Base-by-base conservation (phyloP, 1,140 invertebrate species). In the Drosophila bocki region DNA sequence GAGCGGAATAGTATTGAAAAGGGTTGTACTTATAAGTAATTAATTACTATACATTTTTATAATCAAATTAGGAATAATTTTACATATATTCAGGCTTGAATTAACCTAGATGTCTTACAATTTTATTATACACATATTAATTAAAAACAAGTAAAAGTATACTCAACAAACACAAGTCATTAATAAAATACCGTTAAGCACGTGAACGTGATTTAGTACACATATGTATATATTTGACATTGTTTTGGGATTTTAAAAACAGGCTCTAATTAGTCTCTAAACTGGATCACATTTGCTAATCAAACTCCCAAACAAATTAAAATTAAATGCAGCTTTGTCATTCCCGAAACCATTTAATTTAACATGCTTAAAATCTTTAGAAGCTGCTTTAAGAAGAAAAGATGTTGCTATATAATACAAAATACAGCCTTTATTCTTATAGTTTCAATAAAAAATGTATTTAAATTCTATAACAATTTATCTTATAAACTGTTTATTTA, bases 221-320 rank as follows among this genome's bases (percentile, higher is more conserved):
- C 9, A 7, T 26, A 26, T 56, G n/a, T 56, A 26, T 56, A 22
- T 56, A n/a, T 35, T 3, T 22, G 13, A 39, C 19, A 26, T 39
- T 37, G 22, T 51, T 11, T 39, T n/a, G 19, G 13, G 19, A 12
- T 22, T 61, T 26, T 6, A 0, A 51, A 53, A 62, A 62, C 62
- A 26, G n/a, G 35, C 33, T 56, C 35, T 56, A 61, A 51, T 51
- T 61, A 62, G 32, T 6, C 47, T 53, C 19, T 19, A 53, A 62
- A 39, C 22, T 39, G 45, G 22, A 62, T 22, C 59, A 54, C 13
- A 39, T 56, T 56, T 26, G 19, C 35, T 39, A 56, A 56, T 39
- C 19, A 39, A 54, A 37, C 13, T 22, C 13, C 22, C 4, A 19
- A n/a, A 1, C 22, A 26, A 39, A 56, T 56, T 26, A 22, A 56